A percentile compares a stretch with the other conserved stretches of the same genome.
phyloP scores from a whole-genome alignment of 2,113 vertebrate genomes.

The Kryptolebias marmoratus region DNA sequence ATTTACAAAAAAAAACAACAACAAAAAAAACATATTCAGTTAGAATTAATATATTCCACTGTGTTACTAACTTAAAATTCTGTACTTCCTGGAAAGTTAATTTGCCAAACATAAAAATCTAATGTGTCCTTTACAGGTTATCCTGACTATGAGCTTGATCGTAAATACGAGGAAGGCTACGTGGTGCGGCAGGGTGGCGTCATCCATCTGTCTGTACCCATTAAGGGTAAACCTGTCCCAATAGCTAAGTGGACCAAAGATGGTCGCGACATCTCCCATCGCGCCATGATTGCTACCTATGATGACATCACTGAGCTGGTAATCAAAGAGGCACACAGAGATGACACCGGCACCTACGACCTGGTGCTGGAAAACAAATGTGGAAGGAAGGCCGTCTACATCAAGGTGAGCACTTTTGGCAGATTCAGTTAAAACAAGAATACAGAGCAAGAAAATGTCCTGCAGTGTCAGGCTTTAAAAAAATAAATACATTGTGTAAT shows the following conservation, averaged over 20 bases:
- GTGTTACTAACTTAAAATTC: background rate
- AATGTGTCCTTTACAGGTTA: slow-evolving; percentile 81
- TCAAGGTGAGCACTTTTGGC: slow-evolving; percentile 80
- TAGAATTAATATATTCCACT: background rate
- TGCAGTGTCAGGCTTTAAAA: too few species aligned
- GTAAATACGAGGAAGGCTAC: slow-evolving; percentile 91
- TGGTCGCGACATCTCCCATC: slow-evolving; percentile 91
- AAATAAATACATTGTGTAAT: background rate
- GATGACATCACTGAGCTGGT: slow-evolving; percentile 96
- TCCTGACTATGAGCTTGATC: slow-evolving; percentile 93
- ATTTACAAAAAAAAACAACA: background rate
- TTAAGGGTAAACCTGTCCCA: slow-evolving; percentile 96
- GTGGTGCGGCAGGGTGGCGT: slow-evolving; percentile 95
- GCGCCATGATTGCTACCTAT: slow-evolving; percentile 95
- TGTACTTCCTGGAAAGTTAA: background rate
- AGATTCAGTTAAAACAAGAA: background rate
- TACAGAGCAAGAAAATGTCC: background rate
- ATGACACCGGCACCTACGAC: slow-evolving; percentile 96
- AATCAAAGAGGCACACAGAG: slow-evolving; percentile 95
- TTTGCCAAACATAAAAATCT: background rate
- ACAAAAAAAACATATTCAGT: background rate
- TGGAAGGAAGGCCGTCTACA: slow-evolving; percentile 94
- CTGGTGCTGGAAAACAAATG: slow-evolving; percentile 97
- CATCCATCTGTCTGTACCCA: slow-evolving; percentile 91
- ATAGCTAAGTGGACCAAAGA: slow-evolving; percentile 98